These are phyloP conservation scores for Tenthredo mesomela DNA, from an alignment of 2,888 invertebrate species.

Conservation along the genomic window DNA sequence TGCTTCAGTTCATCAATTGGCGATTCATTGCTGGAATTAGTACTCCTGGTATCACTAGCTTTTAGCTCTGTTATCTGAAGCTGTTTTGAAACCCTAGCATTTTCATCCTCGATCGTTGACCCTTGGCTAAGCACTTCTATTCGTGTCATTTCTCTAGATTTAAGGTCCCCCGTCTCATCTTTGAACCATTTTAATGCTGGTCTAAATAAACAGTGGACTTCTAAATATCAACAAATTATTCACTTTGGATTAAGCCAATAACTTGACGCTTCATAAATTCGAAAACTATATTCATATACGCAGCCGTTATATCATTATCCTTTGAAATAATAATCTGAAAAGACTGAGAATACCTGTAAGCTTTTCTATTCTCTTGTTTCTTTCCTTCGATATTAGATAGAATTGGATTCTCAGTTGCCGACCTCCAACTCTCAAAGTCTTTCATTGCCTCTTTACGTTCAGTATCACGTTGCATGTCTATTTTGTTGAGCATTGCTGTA, in stretches of 20 bases:
- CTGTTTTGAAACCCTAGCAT: conserved; percentile 59
- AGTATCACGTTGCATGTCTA: conserved; percentile 82
- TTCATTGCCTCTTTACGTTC: conserved; percentile 84
- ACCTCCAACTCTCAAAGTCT: conserved; percentile 83
- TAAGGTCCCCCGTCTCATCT: conserved; percentile 56
- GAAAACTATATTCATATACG: not conserved
- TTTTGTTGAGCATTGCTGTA: conserved; percentile 81
- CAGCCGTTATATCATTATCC: not conserved
- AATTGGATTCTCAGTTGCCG: conserved; percentile 67
- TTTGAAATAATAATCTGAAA: not conserved
- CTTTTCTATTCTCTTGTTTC: conserved; percentile 68
- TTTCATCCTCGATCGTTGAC: conserved; percentile 60
- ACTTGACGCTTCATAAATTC: not conserved
- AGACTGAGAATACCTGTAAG: conserved; percentile 64
- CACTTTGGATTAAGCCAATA: not conserved
- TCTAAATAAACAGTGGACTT: conserved; percentile 56
- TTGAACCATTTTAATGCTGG: conserved; percentile 68
- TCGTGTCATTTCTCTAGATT: conserved; percentile 56
- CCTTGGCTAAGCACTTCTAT: conserved; percentile 52
- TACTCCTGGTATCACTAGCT: conserved; percentile 60
- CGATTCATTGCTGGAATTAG: not conserved
- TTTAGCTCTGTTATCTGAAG: conserved; percentile 69
- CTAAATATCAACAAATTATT: not conserved
- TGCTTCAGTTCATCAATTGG: not conserved
- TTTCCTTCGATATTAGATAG: conserved; percentile 59